Conservation (phyloP, 30 jellyfish, hydroid and myxozoan species). For the Aurelia sp. region DNA sequence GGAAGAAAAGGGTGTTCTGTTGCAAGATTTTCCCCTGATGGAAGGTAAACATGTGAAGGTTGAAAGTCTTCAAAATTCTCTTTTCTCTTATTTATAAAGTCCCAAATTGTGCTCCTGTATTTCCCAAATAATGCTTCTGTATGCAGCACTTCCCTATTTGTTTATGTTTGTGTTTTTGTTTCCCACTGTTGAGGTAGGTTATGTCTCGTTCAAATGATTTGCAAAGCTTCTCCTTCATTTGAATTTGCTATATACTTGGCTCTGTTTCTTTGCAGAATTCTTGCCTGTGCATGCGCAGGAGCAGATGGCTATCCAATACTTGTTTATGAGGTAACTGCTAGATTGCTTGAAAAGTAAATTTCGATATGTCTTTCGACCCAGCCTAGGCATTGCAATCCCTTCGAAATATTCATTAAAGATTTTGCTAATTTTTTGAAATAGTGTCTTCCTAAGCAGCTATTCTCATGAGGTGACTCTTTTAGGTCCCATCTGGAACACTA, state of each 20-base stretch:
- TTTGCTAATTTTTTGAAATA: background rate
- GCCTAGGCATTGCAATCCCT: too few relatives aligned
- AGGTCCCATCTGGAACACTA: conserved; percentile 91
- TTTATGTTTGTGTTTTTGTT: too few relatives aligned
- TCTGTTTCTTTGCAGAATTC: conserved; percentile 40
- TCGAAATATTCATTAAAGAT: background rate
- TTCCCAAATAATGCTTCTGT: too few relatives aligned
- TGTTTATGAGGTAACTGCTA: conserved; percentile 69
- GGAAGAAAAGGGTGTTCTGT: conserved; percentile 93
- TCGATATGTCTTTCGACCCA: too few relatives aligned
- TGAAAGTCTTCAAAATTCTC: too few relatives aligned
- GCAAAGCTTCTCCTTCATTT: too few relatives aligned
- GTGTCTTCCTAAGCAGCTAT: background rate
- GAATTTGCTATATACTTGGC: background rate
- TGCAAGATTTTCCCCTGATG: conserved; percentile 85
- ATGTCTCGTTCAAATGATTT: too few relatives aligned
- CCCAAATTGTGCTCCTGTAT: too few relatives aligned
- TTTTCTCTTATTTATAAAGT: too few relatives aligned
- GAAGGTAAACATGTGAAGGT: conserved; percentile 59
- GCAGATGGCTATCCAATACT: conserved; percentile 75
- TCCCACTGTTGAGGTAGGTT: too few relatives aligned
- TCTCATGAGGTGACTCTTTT: background rate
- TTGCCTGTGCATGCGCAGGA: conserved; percentile 94
- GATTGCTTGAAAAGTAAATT: too few relatives aligned
- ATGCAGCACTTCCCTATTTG: too few relatives aligned